Evolutionary conservation across 2,113 vertebrate species (phyloP).

Genomic region (Hyaena hyaena): DNA sequence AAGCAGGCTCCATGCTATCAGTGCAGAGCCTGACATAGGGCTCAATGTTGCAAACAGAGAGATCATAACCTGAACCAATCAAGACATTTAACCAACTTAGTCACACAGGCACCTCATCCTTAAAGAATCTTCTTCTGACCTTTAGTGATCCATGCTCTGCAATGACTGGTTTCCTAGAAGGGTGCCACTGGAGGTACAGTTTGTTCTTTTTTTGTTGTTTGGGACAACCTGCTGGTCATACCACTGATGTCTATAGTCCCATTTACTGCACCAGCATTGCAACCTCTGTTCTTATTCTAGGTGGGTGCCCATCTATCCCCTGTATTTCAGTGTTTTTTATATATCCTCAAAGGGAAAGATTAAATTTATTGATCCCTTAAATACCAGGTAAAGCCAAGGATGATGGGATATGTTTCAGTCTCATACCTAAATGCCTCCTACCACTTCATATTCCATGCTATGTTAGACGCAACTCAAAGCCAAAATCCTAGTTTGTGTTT

Average conservation of each 20-base stretch:
- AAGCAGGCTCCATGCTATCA: too few relatives aligned
- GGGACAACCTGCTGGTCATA: not conserved
- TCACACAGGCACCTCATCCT: not conserved
- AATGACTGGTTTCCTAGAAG: not conserved
- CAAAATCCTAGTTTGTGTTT: not conserved
- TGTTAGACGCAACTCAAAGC: not conserved
- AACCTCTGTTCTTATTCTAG: not conserved
- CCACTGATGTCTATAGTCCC: not conserved
- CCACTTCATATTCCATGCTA: not conserved
- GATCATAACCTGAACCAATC: too few relatives aligned
- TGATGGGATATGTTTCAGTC: not conserved
- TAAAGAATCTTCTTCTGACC: not conserved
- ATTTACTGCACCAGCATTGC: not conserved
- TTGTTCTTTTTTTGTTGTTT: not conserved
- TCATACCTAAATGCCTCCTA: not conserved
- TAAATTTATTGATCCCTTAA: not conserved
- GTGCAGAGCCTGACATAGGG: too few relatives aligned
- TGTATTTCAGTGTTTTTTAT: not conserved
- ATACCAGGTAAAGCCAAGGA: not conserved
- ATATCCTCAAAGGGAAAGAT: not conserved
- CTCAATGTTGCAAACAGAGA: too few relatives aligned
- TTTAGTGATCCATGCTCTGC: not conserved
- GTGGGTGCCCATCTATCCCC: not conserved
- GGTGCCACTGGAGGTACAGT: rapidly evolving
- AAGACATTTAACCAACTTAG: too few relatives aligned